A percentile compares a stretch with the other conserved stretches of the same genome.
Evolutionary conservation across 2,113 vertebrate species (phyloP).

Genomic region (Plectropomus leopardus): DNA sequence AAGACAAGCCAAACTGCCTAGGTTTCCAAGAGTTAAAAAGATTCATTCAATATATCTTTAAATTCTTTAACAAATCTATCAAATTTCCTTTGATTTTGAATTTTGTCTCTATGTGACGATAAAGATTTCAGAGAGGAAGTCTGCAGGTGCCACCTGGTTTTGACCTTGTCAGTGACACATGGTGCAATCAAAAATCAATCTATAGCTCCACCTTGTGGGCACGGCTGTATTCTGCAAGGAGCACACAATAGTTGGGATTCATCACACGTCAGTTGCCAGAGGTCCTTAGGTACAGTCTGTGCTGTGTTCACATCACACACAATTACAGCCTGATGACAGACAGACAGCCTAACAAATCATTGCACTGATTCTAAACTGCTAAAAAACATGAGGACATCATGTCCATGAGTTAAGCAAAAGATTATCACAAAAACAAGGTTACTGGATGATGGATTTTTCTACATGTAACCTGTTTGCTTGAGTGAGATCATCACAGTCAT

Average conservation of each 20-base stretch:
- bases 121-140: constrained; percentile 12
- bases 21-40: too few species aligned
- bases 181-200: constrained; percentile 48
- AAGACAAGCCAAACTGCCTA: too few species aligned
- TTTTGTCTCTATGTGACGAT: not conserved
- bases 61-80: not conserved
- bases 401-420: not conserved
- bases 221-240: constrained; percentile 43
- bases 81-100: too few species aligned
- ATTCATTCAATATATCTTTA: not conserved
- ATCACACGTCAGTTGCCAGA: constrained; percentile 27
- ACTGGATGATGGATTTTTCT: not conserved
- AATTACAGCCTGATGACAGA: not conserved
- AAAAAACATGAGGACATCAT: not conserved
- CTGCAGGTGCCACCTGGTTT: constrained; percentile 46
- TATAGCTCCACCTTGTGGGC: constrained; percentile 79
- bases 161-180: constrained; percentile 75
- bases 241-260: constrained; percentile 36
- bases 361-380: not conserved
- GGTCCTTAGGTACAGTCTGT: constrained; percentile 24
- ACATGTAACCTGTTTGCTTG: not conserved
- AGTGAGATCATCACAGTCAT: constrained; percentile 6
- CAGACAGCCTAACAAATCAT: not conserved
- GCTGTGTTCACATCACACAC: not conserved
- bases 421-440: not conserved